Conservation (phyloP, 1,140 invertebrate genomes). For the Pinna nobilis region DNA sequence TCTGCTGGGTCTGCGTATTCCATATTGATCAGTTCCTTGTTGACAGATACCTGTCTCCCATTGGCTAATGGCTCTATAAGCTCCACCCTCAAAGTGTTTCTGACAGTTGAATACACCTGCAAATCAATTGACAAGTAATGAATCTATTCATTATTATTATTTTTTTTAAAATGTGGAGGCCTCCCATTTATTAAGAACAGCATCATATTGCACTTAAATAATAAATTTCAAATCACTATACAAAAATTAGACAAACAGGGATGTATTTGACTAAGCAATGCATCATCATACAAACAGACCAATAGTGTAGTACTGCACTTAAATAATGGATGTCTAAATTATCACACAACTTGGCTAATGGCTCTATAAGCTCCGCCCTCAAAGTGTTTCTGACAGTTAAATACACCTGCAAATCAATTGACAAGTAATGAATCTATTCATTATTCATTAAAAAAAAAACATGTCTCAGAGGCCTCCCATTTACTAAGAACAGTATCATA, state of each 20-base stretch:
- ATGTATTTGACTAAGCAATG: background rate
- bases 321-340: too few species aligned
- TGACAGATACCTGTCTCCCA: slow-evolving; percentile 56
- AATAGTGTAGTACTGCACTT: too few species aligned
- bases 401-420: slow-evolving; percentile 81
- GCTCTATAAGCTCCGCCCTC: slow-evolving; percentile 79
- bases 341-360: slow-evolving; percentile 59
- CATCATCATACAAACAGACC: too few species aligned
- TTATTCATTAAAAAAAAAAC: too few species aligned
- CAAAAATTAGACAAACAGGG: background rate
- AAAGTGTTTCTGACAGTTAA: slow-evolving; percentile 86
- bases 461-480: too few species aligned
- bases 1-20: slow-evolving; percentile 81
- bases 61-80: slow-evolving; percentile 74
- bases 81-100: slow-evolving; percentile 82
- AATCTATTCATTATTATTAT: too few species aligned
- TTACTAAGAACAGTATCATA: too few species aligned
- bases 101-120: slow-evolving; percentile 87
- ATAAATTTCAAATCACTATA: background rate
- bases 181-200: too few species aligned
- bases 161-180: too few species aligned
- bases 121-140: too few species aligned
- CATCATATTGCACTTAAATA: too few species aligned
- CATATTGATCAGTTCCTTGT: slow-evolving; percentile 75
- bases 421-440: too few species aligned